Evolutionary conservation across 2,888 invertebrate species (phyloP).

Genomic region (Scaptomyza polygonia): DNA sequence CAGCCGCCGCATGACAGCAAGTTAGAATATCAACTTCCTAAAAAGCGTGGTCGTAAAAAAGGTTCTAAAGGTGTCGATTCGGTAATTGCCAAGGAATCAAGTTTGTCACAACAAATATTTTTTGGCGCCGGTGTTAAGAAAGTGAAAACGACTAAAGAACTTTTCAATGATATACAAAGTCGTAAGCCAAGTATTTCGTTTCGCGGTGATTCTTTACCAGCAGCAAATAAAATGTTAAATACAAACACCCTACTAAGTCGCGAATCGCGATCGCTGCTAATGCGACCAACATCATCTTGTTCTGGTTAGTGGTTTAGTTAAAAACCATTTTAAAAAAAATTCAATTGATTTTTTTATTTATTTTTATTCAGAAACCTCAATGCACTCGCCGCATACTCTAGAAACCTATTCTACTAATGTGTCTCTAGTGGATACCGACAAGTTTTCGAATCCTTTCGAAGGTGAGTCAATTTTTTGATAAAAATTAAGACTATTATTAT

Average conservation of each 20-base stretch:
- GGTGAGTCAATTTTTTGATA: slow-evolving; percentile 34
- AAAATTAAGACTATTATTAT: too few species aligned
- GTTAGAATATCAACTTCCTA: slow-evolving; percentile 58
- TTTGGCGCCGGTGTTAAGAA: slow-evolving; percentile 81
- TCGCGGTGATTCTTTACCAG: slow-evolving; percentile 54
- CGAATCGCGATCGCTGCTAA: slow-evolving; percentile 24
- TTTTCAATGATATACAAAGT: slow-evolving; percentile 84
- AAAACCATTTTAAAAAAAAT: background rate
- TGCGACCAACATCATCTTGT: slow-evolving; percentile 79
- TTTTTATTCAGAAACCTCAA: slow-evolving; percentile 66
- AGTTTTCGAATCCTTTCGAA: slow-evolving; percentile 45
- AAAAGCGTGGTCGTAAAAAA: slow-evolving; percentile 84
- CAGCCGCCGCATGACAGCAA: slow-evolving; percentile 13
- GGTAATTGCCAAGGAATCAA: slow-evolving; percentile 80
- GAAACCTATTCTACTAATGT: slow-evolving; percentile 75
- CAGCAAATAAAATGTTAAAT: slow-evolving; percentile 56
- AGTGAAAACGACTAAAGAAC: slow-evolving; percentile 84
- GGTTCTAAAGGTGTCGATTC: slow-evolving; percentile 84
- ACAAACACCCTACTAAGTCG: slow-evolving; percentile 19
- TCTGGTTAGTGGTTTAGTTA: slow-evolving; percentile 73
- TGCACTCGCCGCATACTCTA: slow-evolving; percentile 77
- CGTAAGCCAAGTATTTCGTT: slow-evolving; percentile 69
- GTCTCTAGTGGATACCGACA: slow-evolving; percentile 63
- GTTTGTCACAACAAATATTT: slow-evolving; percentile 80
- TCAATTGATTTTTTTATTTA: slow-evolving; percentile 1